phyloP scores from a whole-genome alignment of 2,797 vertebrate genomes.

The Enteromius fasciolatus region DNA sequence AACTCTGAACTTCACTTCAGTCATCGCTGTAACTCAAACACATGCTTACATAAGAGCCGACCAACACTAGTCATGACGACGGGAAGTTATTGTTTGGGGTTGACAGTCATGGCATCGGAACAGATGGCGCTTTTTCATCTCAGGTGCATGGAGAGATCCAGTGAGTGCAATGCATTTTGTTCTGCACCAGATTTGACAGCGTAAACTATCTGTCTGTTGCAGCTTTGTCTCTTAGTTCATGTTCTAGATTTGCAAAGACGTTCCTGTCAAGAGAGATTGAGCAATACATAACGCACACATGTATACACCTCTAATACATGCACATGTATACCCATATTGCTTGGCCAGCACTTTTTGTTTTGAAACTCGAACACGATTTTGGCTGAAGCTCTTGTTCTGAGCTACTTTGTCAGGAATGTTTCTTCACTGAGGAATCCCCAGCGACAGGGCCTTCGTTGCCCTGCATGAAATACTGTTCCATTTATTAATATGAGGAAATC shows the following conservation, averaged over 20 bases:
- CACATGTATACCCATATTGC: slow-evolving; percentile 45
- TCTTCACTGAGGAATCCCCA: slow-evolving; percentile 56
- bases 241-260: slow-evolving; percentile 23
- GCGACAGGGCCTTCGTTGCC: slow-evolving; percentile 50
- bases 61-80: slow-evolving; percentile 31
- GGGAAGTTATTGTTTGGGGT: slow-evolving; percentile 36
- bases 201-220: neutral
- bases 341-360: slow-evolving; percentile 63
- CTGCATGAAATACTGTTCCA: slow-evolving; percentile 59
- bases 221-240: slow-evolving; percentile 25
- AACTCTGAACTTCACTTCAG: slow-evolving; percentile 35
- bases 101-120: slow-evolving; percentile 16
- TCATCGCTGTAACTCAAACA: slow-evolving; percentile 50
- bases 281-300: slow-evolving; percentile 42
- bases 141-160: slow-evolving; percentile 15
- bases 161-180: neutral
- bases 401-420: slow-evolving; percentile 62
- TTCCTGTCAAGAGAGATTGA: slow-evolving; percentile 46
- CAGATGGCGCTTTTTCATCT: slow-evolving; percentile 30
- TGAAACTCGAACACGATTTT: slow-evolving; percentile 59
- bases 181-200: slow-evolving; percentile 2
- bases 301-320: slow-evolving; percentile 30
- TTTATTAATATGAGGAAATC: slow-evolving; percentile 60
- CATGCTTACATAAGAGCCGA: slow-evolving; percentile 49
- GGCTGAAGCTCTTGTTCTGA: slow-evolving; percentile 54